Evolutionary conservation across 2,888 invertebrate species (phyloP).

Genomic region (Drosophila maculinotata): DNA sequence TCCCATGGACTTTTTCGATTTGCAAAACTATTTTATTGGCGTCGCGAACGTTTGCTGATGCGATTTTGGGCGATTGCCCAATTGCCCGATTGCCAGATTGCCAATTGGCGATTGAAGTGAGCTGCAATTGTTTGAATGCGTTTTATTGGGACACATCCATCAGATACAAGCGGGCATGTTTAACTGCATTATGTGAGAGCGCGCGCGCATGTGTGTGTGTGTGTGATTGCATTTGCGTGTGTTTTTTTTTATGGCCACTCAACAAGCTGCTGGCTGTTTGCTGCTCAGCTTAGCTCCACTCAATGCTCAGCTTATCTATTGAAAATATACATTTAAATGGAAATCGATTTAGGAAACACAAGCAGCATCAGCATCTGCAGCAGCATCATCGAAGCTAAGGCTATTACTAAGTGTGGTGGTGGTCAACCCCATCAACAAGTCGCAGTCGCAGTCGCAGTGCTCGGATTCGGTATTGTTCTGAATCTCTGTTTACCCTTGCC

Average conservation of each 20-base stretch:
- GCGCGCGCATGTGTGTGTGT: too few relatives aligned
- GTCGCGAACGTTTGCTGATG: conserved; percentile 29
- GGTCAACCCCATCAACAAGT: conserved; percentile 76
- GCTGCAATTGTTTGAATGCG: conserved; percentile 66
- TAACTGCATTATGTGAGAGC: conserved; percentile 64
- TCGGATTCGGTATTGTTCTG: conserved; percentile 7
- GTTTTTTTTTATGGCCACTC: conserved; percentile 40
- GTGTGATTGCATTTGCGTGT: conserved; percentile 4
- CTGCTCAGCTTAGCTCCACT: conserved; percentile 2
- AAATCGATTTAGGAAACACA: conserved; percentile 61
- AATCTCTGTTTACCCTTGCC: conserved; percentile 18
- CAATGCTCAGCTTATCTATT: conserved; percentile 40
- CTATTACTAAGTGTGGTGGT: too few relatives aligned
- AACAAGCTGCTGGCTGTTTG: conserved; percentile 32
- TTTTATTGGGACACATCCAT: conserved; percentile 63
- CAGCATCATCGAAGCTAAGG: too few relatives aligned
- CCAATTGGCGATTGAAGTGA: conserved; percentile 47
- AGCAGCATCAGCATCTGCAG: conserved; percentile 4
- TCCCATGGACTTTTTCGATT: conserved; percentile 62
- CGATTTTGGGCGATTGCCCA: conserved; percentile 39
- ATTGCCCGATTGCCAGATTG: conserved; percentile 35
- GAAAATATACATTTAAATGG: conserved; percentile 71
- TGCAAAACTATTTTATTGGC: conserved; percentile 59
- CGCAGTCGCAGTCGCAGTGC: conserved; percentile 43
- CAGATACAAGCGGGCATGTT: conserved; percentile 43